phyloP scores from a whole-genome alignment of 2,797 vertebrate species.

The Gallinago stenura region DNA sequence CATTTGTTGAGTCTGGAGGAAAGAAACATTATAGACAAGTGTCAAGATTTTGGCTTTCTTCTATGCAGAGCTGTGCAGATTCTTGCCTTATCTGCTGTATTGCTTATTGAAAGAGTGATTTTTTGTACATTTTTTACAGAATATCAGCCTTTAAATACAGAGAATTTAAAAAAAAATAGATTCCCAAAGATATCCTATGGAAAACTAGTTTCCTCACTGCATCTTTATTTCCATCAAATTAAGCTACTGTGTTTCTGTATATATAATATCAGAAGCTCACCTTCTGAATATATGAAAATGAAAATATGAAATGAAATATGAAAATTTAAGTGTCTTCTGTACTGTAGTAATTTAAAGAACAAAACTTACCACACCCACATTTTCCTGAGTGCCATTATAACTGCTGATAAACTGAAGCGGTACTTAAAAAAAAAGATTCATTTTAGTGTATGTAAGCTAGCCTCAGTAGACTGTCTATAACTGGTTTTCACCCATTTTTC shows the following conservation, averaged over 20 bases:
- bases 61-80: background rate
- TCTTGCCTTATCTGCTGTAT: background rate
- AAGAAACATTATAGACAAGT: background rate
- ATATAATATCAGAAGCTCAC: background rate
- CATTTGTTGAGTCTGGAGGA: fast-evolving
- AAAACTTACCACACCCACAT: background rate
- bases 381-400: background rate
- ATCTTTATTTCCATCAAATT: background rate
- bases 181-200: background rate
- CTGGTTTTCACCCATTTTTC: background rate
- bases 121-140: background rate
- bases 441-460: background rate
- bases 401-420: background rate
- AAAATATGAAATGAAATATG: no score
- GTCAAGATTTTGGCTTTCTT: background rate
- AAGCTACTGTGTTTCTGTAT: background rate
- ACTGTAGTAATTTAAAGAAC: background rate
- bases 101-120: background rate
- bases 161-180: background rate
- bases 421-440: background rate
- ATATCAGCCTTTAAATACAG: background rate
- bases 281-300: no score
- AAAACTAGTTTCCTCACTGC: background rate
- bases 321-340: background rate
- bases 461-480: background rate